Evolutionary conservation across 1,140 invertebrate species (phyloP).

Genomic region (Acromyrmex heyeri): DNA sequence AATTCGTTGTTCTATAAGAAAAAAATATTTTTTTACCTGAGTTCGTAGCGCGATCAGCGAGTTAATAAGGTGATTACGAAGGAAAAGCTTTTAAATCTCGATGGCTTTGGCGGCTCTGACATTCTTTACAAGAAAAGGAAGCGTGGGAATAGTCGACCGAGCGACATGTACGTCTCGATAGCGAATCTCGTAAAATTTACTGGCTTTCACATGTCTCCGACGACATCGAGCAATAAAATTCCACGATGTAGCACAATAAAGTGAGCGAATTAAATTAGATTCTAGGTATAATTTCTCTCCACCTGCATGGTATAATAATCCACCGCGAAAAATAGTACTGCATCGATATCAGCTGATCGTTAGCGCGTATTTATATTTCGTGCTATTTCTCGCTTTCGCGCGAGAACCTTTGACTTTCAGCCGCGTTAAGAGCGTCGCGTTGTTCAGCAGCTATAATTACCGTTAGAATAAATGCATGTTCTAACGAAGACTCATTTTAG

Average conservation of each 20-base stretch:
- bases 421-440: not conserved
- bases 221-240: conserved; percentile 54
- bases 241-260: conserved; percentile 37
- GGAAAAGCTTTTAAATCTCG: conserved; percentile 26
- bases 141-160: conserved; percentile 28
- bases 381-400: conserved; percentile 47
- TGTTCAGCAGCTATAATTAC: conserved; percentile 24
- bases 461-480: conserved; percentile 10
- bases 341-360: conserved; percentile 50
- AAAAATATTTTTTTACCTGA: conserved; percentile 13
- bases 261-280: conserved; percentile 42
- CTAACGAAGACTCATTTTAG: not conserved
- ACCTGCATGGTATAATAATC: conserved; percentile 24
- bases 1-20: not conserved
- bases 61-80: conserved; percentile 7
- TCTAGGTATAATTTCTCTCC: conserved; percentile 37
- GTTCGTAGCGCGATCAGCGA: not conserved
- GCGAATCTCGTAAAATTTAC: conserved; percentile 50
- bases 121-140: conserved; percentile 39
- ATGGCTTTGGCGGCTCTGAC: not conserved
- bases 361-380: conserved; percentile 23
- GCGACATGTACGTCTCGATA: conserved; percentile 36
- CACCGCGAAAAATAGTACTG: not conserved
- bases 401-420: conserved; percentile 35
- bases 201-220: conserved; percentile 51